phyloP scores from a whole-genome alignment of 2,113 vertebrate species.

The human (Homo sapiens) region DNA sequence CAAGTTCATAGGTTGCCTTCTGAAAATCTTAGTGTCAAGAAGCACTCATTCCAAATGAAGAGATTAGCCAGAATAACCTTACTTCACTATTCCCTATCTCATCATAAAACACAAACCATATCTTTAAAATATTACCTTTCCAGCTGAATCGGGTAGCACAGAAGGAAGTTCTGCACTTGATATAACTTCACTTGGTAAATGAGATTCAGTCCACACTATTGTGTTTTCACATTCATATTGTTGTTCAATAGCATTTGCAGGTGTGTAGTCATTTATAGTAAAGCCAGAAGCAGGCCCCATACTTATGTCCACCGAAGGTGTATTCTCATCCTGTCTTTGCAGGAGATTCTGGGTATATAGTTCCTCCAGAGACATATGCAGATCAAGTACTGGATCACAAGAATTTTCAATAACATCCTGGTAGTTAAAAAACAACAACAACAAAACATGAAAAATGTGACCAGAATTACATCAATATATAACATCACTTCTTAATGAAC shows the following conservation, averaged over 20 bases:
- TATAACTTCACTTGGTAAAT: constrained; percentile 52
- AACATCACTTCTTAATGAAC: neutral
- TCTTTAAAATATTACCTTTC: constrained; percentile 72
- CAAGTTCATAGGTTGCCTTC: constrained; percentile 37
- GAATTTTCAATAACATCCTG: constrained; percentile 83
- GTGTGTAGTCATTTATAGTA: constrained; percentile 53
- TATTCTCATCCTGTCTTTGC: constrained; percentile 67
- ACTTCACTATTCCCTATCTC: neutral
- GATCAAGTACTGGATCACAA: constrained; percentile 71
- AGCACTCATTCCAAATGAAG: neutral
- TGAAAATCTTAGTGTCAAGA: neutral
- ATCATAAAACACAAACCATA: fast-evolving
- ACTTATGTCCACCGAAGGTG: neutral
- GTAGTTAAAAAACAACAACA: constrained; percentile 70
- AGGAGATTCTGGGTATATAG: constrained; percentile 74
- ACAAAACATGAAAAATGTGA: constrained; percentile 52
- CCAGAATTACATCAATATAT: neutral
- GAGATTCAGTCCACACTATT: constrained; percentile 65
- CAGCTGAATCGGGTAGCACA: constrained; percentile 44
- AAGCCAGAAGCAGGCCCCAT: constrained; percentile 57
- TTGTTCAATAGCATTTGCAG: constrained; percentile 64
- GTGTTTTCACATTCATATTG: constrained; percentile 71
- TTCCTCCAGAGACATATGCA: constrained; percentile 73
- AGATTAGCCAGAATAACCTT: neutral
- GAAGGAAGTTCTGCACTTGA: constrained; percentile 53